A percentile compares a stretch with the other conserved stretches of the same genome.
Conservation (phyloP, 2,888 invertebrate species). For the Orthosia gothica region DNA sequence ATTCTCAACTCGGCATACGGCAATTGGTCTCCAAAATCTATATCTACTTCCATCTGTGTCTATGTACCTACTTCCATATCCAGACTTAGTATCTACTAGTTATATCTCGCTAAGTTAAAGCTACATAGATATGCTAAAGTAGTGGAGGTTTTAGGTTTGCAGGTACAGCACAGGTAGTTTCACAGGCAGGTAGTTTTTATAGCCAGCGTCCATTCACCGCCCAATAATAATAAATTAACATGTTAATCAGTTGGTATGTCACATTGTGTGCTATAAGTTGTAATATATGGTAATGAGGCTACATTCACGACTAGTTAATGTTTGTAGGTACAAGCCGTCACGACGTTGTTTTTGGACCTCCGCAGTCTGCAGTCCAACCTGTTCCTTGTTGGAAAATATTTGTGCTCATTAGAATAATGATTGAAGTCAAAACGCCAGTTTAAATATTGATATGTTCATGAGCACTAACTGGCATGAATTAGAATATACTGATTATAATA, state of each 20-base stretch:
- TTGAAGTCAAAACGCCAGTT: conserved; percentile 1
- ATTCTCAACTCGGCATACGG: background rate
- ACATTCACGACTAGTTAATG: conserved; percentile 1
- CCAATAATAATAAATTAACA: background rate
- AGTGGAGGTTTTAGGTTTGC: conserved; percentile 8
- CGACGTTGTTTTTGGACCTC: conserved; percentile 23
- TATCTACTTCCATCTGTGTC: background rate
- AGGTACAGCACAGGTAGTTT: no score
- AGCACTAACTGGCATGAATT: conserved; percentile 21
- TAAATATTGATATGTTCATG: conserved; percentile 11
- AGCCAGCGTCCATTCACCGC: conserved; percentile 19
- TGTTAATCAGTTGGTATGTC: conserved; percentile 4
- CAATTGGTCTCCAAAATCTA: background rate
- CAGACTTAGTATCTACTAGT: background rate
- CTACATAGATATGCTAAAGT: background rate
- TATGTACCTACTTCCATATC: no score
- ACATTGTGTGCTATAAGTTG: background rate
- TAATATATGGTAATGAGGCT: conserved; percentile 7
- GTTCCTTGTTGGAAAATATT: conserved; percentile 27
- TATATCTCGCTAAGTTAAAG: background rate
- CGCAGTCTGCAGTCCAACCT: conserved; percentile 13
- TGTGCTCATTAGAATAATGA: conserved; percentile 28
- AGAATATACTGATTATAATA: background rate
- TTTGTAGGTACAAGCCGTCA: conserved; percentile 7
- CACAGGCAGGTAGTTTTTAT: background rate